phyloP scores from a whole-genome alignment of 1,140 invertebrate species.

The Euwallacea fornicatus region DNA sequence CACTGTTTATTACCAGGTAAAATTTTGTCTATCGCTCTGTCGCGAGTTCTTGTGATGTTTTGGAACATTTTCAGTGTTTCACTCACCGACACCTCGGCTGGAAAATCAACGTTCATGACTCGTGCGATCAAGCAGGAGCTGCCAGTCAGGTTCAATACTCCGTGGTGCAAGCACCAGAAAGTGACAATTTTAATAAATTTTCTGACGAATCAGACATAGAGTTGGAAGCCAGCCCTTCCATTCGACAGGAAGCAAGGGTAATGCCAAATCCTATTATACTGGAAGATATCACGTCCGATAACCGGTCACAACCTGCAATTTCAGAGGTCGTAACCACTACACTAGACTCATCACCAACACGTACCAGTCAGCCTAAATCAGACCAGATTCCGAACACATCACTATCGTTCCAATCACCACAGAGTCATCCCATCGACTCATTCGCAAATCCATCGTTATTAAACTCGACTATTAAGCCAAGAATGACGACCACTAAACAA shows the following conservation, averaged over 20 bases:
- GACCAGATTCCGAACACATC: constrained; percentile 9
- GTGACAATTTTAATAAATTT: constrained; percentile 38
- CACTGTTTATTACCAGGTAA: constrained; percentile 89
- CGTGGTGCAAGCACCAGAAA: constrained; percentile 49
- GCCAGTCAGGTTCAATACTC: constrained; percentile 63
- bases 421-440: constrained; percentile 8
- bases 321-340: constrained; percentile 38
- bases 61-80: constrained; percentile 69
- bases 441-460: too few relatives aligned
- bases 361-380: constrained; percentile 16
- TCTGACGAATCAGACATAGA: constrained; percentile 57
- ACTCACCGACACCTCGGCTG: constrained; percentile 91
- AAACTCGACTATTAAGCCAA: not conserved
- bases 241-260: constrained; percentile 65
- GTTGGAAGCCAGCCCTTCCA: constrained; percentile 61
- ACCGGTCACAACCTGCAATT: constrained; percentile 43
- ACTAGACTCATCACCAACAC: constrained; percentile 30
- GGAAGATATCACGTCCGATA: constrained; percentile 38
- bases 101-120: constrained; percentile 90
- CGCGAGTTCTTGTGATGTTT: constrained; percentile 7
- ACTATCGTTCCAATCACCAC: constrained; percentile 5
- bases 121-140: constrained; percentile 63
- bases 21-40: not conserved
- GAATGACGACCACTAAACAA: not conserved
- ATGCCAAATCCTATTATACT: constrained; percentile 62